A percentile compares a stretch with the other conserved stretches of the same genome.
phyloP scores from a whole-genome alignment of 53 echinoderm and acorn worm genomes.

The Paracentrotus lividus region DNA sequence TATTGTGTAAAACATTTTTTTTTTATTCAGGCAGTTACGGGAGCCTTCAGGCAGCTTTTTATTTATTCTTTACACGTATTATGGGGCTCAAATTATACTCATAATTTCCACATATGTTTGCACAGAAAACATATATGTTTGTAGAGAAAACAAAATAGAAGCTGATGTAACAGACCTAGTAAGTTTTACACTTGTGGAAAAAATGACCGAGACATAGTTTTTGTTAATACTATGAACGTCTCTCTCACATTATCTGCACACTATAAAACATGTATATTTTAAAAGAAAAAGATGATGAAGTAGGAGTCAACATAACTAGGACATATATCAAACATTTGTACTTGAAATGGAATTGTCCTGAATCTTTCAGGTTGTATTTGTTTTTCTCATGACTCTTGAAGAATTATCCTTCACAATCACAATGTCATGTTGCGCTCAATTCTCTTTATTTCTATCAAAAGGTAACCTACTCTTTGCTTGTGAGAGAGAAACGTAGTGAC shows the following conservation, averaged over 20 bases:
- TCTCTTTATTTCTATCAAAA: too few species aligned
- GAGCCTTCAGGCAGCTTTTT: neutral
- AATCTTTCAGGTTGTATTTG: neutral
- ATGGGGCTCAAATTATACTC: neutral
- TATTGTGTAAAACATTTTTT: too few species aligned
- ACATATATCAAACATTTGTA: neutral
- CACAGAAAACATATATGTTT: too few species aligned
- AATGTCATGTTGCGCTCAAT: too few species aligned
- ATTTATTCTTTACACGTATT: neutral
- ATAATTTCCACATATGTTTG: neutral
- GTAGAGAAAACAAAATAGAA: neutral
- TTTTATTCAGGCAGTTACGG: too few species aligned
- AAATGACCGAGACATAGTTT: neutral
- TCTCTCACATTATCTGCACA: neutral
- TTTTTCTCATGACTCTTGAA: slow-evolving; percentile 35
- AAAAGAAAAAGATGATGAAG: neutral
- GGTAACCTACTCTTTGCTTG: too few species aligned
- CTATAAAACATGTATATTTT: slow-evolving; percentile 29
- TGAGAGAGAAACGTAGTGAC: too few species aligned
- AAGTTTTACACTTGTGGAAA: too few species aligned
- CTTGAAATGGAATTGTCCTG: neutral
- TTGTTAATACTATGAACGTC: too few species aligned
- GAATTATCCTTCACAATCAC: too few species aligned
- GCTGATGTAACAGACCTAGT: too few species aligned
- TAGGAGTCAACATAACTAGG: neutral